Base-by-base conservation (phyloP, 2,888 invertebrate species). In the Gryllus longicercus region DNA sequence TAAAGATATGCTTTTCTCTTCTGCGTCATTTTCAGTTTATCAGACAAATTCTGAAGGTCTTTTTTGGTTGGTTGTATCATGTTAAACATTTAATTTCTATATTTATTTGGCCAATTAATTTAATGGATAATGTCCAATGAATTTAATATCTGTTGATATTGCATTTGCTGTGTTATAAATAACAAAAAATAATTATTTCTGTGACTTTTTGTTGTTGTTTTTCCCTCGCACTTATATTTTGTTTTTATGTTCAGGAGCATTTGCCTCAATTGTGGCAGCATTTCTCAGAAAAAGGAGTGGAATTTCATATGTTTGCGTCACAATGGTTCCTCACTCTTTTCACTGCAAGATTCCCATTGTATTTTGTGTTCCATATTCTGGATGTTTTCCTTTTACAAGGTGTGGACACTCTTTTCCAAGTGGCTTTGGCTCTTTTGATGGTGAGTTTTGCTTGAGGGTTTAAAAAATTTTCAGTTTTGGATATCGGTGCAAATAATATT, bases 261-360 rank as follows among this genome's bases (percentile, higher is more conserved):
- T 87, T 96, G 83, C 92, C 92, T 1, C 94, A 95, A 82, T 87
- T 96, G 80, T 93, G 93, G 85, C 92, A 92, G 81, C 96, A 96
- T 86, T 96, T 96, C 88, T 91, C 90, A 84, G 93, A 93, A 88
- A 91, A 93, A 90, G 93, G 93, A 78, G 93, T 99, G 78, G 99
- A 99, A 88, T 95, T 96, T 50, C 99, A 99, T 89, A 99, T 98
- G 98, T 99, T 96, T 87, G 99, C 99, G 38, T 97, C 97, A 10
- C 99, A 99, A 88, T 99, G 99, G 99, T 99, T 99, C 90, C 92
- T 99, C 79, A 99, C 99, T 0, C 90, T 99, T n/a, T 99, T 97
- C 89, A 99, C 99, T 2, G 99, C 99, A 51, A 94, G 99, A 85
- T 99, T 99, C 88, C 99, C 99, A 0, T 90, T 99, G 74, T 96